Evolutionary conservation across 2,797 vertebrate species (phyloP).

Genomic region (Clamator glandarius): DNA sequence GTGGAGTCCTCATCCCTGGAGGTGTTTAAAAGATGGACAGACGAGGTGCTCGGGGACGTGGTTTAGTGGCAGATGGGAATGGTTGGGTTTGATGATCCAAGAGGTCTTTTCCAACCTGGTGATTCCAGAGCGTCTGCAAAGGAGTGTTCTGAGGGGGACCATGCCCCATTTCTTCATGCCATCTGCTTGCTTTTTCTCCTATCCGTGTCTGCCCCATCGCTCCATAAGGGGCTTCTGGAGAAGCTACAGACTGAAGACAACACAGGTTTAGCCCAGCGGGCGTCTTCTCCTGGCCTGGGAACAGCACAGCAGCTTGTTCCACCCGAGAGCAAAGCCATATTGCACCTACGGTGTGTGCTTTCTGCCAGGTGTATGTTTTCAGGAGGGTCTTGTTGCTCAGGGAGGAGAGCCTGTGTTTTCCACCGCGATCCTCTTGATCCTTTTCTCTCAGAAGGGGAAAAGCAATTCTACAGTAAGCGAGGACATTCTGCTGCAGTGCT

Average conservation of each 20-base stretch:
- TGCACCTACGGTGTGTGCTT: accelerated
- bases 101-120: no score
- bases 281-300: accelerated
- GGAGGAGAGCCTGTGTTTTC: background rate
- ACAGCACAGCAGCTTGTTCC: background rate
- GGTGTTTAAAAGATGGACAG: no score
- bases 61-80: no score
- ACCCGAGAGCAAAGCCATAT: accelerated
- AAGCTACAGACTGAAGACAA: background rate
- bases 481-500: background rate
- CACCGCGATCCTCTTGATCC: background rate
- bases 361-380: background rate
- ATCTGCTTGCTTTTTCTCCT: background rate
- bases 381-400: background rate
- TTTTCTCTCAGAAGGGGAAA: no score
- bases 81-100: no score
- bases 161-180: no score
- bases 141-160: background rate
- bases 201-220: accelerated
- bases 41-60: no score
- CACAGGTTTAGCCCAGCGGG: accelerated
- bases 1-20: no score
- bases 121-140: background rate
- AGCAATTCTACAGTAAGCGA: background rate
- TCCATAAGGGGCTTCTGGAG: background rate